Conservation (phyloP, 2,797 vertebrate genomes). For the Antrozous pallidus region DNA sequence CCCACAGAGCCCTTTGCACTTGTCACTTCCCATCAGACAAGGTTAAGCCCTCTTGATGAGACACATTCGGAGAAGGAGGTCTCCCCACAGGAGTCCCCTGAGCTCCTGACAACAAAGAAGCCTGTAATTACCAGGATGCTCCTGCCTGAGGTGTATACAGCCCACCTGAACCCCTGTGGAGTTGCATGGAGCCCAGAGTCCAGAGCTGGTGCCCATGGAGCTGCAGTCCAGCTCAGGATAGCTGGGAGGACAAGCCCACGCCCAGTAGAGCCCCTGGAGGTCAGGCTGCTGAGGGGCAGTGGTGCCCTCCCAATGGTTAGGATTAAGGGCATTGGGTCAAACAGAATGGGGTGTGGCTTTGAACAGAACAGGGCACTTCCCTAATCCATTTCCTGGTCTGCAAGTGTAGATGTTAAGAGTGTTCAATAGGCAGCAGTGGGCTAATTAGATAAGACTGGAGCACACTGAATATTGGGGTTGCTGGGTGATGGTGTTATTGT, state of each 20-base stretch:
- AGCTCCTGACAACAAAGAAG: not conserved
- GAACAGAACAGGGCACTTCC: no score
- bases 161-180: not conserved
- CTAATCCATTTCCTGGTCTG: not conserved
- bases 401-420: not conserved
- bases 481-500: no score
- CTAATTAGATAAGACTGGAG: fast-evolving
- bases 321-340: fast-evolving
- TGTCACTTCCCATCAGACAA: not conserved
- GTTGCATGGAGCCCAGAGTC: not conserved
- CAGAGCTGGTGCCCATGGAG: not conserved
- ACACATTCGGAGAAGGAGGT: not conserved
- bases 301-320: not conserved
- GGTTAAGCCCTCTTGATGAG: not conserved
- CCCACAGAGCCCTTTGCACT: not conserved
- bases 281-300: not conserved
- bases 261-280: fast-evolving
- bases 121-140: not conserved
- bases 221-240: not conserved
- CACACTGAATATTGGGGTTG: fast-evolving
- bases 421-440: not conserved
- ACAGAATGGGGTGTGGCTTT: not conserved
- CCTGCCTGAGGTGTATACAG: not conserved
- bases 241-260: not conserved
- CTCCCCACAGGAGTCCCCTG: not conserved